A percentile compares a stretch with the other conserved stretches of the same genome.
Evolutionary conservation across 2,888 invertebrate genomes (phyloP).

Genomic region (Drosophila kuntzei): DNA sequence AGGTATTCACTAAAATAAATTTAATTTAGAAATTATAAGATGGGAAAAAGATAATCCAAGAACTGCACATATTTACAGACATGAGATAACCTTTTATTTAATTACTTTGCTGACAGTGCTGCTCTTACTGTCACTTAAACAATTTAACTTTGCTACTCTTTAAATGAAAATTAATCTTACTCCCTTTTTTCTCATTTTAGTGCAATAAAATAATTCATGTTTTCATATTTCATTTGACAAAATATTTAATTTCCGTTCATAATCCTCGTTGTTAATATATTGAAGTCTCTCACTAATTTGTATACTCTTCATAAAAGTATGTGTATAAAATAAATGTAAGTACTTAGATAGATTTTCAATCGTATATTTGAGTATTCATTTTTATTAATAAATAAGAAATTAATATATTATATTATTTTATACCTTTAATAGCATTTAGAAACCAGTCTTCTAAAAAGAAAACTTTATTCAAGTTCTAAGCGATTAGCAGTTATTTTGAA

Average conservation of each 20-base stretch:
- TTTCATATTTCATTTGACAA: slow-evolving; percentile 8
- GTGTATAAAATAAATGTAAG: not conserved
- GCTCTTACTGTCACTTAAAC: not conserved
- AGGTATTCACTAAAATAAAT: not conserved
- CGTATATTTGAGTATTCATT: not conserved
- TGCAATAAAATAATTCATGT: slow-evolving; percentile 7
- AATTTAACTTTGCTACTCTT: not conserved
- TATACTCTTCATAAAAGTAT: not conserved
- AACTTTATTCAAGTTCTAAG: not conserved
- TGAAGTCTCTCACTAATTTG: not conserved
- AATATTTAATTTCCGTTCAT: slow-evolving; percentile 50
- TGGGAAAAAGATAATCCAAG: too few relatives aligned
- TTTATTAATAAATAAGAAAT: not conserved
- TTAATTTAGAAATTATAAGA: not conserved
- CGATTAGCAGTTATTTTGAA: not conserved
- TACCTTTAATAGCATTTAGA: not conserved
- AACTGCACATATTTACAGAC: too few relatives aligned
- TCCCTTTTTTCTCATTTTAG: not conserved
- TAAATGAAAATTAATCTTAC: not conserved
- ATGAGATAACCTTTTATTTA: too few relatives aligned
- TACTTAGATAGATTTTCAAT: not conserved
- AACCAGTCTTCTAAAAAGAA: too few relatives aligned
- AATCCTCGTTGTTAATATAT: not conserved
- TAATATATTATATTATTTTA: not conserved
- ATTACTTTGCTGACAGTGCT: too few relatives aligned